Percentiles rank a stretch among this genome's conserved stretches.
phyloP scores from a whole-genome alignment of 2,797 vertebrate species.

The Pantherophis vulpinus region DNA sequence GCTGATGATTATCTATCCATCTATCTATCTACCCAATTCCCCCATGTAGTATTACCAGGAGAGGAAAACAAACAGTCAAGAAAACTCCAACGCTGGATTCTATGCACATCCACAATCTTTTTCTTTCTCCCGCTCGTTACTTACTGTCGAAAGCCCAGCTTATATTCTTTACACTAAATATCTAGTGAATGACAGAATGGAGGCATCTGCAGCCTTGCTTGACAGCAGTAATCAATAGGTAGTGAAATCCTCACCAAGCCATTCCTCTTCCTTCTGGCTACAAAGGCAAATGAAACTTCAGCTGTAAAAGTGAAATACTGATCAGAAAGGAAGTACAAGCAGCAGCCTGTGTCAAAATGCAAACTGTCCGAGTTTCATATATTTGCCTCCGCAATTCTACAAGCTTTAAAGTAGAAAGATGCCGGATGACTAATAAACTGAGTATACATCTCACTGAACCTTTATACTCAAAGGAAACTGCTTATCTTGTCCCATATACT shows the following conservation, averaged over 20 bases:
- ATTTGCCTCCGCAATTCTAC: background rate
- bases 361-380: background rate
- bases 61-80: background rate
- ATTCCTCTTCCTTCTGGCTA: conserved; percentile 23
- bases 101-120: background rate
- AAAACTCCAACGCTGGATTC: background rate
- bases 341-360: background rate
- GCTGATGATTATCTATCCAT: background rate
- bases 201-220: conserved; percentile 4
- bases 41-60: background rate
- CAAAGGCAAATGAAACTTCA: conserved; percentile 22
- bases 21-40: background rate
- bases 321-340: background rate
- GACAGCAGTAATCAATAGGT: conserved; percentile 31
- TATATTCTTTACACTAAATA: background rate
- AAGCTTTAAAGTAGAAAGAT: background rate
- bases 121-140: background rate
- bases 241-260: conserved; percentile 10
- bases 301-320: conserved; percentile 10
- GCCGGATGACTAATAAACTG: background rate
- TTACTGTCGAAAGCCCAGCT: background rate
- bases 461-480: background rate
- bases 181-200: conserved; percentile 17
- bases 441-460: background rate
- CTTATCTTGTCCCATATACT: background rate